Base-by-base conservation (phyloP, 1,140 invertebrate species). In the Drosophila ohnishii region DNA sequence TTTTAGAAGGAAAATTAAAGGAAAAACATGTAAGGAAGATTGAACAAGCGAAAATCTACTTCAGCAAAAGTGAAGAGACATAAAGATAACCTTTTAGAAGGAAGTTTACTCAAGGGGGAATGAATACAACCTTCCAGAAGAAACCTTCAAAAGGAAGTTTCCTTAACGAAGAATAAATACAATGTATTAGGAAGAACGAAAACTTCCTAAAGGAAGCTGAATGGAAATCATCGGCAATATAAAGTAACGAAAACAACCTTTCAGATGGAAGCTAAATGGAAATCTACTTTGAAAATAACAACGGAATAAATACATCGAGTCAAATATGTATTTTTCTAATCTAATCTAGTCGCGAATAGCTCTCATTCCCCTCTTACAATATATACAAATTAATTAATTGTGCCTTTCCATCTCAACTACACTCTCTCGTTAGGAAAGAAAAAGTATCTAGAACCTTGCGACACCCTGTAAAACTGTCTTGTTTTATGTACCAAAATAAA, bases 401-500 rank as follows among this genome's bases (percentile, higher is more conserved):
- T 35, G 50, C 32, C 32, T 9, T 34, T 34, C 10, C 30, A 19
- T 53, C 16, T 35, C 8, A 55, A 22, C 32, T 10, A 6, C 14
- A 10, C 34, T 22, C 32, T 22, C 34, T 11, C 19, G 50, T 35
- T 35, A 53, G 14, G 4, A 34, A 13, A 16, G 34, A 53, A 34
- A 55, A 55, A 55, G 51, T 55, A 55, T n/a, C 40, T 22, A 58
- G 16, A 48, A 2, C 48, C 44, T 44, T 59, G 56, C n/a, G 45
- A 64, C 82, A 86, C 83, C 83, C 82, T 86, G 83, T 86, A 79
- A 47, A 64, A 71, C 63, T 63, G 75, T 66, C 72, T 85, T 87
- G 82, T 87, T 86, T 87, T 86, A 86, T 87, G 78, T 86, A 86
- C 84, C 72, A 88, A 86, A 87, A 87, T 87, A 86, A 86, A 86